Base-by-base conservation (phyloP, 1,140 invertebrate genomes). In the Archegozetes longisetosus region DNA sequence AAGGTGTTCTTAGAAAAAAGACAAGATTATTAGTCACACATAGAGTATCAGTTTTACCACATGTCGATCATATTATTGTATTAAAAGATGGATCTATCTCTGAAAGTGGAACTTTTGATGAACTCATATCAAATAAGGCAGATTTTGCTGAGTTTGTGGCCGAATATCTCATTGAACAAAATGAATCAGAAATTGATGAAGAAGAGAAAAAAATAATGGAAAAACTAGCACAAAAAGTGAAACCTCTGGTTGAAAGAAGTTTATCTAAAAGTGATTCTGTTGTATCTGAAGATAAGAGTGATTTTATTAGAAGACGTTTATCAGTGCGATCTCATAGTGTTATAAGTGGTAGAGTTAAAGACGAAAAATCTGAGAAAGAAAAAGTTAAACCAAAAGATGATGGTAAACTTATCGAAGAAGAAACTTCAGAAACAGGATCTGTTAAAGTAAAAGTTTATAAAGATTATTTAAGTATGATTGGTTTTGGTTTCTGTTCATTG, bases 11-110 rank as follows among this genome's bases (percentile, higher is more conserved):
- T 22, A 82, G 82, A 61, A 76, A 79, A 46, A 91, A 88, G 56
- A 68, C 67, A n/a, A 29, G 67, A 26, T 40, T 68, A 14, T 53
- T 68, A 13, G 67, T 66, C 0, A 68, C 67, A 26, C 63, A 68
- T 54, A 64, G 62, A n/a, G 20, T 68, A 20, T 64, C 61, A 1
- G 91, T 87, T 70, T 75, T 95, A 63, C 84, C 86, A 0, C 81
- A 91, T 68, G 84, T 86, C 0, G 87, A 94, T 73, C 79, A 85
- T 62, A 90, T 95, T 55, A 72, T 91, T 65, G 88, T 92, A 1
- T 68, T 94, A 59, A 85, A 85, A 66, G 78, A 88, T 66, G 90
- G 76, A 4, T 27, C 64, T 40, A 66, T 78, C 14, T 68, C 68
- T 20, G 77, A 78, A 64, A 64, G 65, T 23, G 77, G 77, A 14